Conservation (phyloP, 2,888 invertebrate genomes). For the Noctua fimbriata region DNA sequence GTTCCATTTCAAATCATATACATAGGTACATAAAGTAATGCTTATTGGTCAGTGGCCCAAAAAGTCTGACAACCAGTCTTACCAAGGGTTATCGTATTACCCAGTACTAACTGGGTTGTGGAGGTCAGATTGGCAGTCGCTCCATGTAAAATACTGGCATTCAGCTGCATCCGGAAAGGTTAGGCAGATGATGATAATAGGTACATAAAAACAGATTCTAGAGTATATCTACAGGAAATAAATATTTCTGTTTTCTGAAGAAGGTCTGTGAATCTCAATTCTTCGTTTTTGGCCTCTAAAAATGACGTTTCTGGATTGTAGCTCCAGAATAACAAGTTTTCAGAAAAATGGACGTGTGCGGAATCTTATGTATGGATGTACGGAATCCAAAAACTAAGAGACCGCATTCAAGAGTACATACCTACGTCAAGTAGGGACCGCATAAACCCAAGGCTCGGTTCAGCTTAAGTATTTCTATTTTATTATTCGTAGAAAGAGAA, state of each 20-base stretch:
- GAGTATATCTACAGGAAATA: neutral
- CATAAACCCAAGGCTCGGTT: slow-evolving; percentile 27
- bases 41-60: no score
- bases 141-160: no score
- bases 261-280: neutral
- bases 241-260: neutral
- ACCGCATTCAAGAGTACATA: slow-evolving; percentile 16
- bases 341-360: slow-evolving; percentile 4
- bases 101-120: no score
- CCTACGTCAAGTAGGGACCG: slow-evolving; percentile 12
- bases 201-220: neutral
- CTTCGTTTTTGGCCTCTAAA: neutral
- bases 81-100: no score
- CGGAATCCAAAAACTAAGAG: slow-evolving; percentile 38
- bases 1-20: neutral
- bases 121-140: no score
- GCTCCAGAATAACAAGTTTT: slow-evolving; percentile 5
- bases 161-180: no score
- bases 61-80: no score
- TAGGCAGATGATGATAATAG: no score
- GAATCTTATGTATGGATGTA: neutral
- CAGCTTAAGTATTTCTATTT: slow-evolving; percentile 21
- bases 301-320: neutral
- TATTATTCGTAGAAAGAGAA: slow-evolving; percentile 42
- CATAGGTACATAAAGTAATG: neutral